phyloP scores from a whole-genome alignment of 2,797 vertebrate species.

The Okamejei kenojei region DNA sequence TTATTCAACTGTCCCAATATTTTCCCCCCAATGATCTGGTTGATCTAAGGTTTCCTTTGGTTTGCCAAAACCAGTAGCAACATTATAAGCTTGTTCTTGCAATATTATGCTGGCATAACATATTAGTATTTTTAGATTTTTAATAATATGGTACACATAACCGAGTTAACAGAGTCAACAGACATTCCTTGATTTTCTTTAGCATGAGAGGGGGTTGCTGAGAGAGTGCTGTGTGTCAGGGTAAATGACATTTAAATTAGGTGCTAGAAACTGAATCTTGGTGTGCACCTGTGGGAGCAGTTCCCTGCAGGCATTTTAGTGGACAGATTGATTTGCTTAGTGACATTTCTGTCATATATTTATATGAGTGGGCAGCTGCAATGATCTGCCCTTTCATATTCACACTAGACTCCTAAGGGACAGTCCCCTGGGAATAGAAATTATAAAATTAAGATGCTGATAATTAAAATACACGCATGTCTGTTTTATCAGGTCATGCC shows the following conservation, averaged over 20 bases:
- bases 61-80: not conserved
- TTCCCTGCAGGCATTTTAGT: conserved; percentile 58
- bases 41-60: not conserved
- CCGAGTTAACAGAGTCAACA: not conserved
- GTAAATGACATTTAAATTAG: conserved; percentile 60
- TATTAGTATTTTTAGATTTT: not conserved
- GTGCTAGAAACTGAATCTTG: conserved; percentile 68
- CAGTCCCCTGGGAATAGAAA: not conserved
- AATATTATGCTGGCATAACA: not conserved
- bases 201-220: not conserved
- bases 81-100: not conserved
- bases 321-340: conserved; percentile 62
- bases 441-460: conserved; percentile 13
- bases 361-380: conserved; percentile 30
- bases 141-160: not conserved
- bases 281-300: conserved; percentile 57
- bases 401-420: conserved; percentile 4
- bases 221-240: not conserved
- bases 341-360: conserved; percentile 49
- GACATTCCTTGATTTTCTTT: not conserved
- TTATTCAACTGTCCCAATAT: not conserved
- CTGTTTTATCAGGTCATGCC: not conserved
- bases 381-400: conserved; percentile 56
- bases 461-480: not conserved
- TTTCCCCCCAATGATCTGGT: not conserved